Evolutionary conservation across 2,888 invertebrate genomes (phyloP), one percentile per base, ranked within the genome.

Genomic region (Lithophane leautieri): DNA sequence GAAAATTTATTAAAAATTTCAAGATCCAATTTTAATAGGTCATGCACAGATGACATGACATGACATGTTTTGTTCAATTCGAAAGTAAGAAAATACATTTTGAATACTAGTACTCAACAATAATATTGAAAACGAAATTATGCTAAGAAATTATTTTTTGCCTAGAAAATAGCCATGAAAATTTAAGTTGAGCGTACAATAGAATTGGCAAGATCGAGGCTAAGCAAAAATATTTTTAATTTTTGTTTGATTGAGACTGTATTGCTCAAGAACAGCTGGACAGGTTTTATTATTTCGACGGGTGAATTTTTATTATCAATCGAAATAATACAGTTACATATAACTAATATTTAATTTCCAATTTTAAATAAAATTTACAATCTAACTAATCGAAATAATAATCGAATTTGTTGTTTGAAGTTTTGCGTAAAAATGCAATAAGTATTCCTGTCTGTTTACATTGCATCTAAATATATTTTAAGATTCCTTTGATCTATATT

Each of bases 401-500:
- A 71, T 19, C n/a, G 4, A 40, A 16, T 44, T 7, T 25, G 34
- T 22, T 9, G 22, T 75, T 75, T 76, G 44, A 76, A 66, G 50
- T 44, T 60, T 60, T 8, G 3, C 12, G 4, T 25, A 34, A 52
- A 74, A 54, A 70, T 25, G 19, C 12, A 16, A 12, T 28, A 16
- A 22, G 19, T 47, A 19, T 40, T 14, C 70, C 47, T n/a, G 9
- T 69, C 69, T 22, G 0, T 50, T 50, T 50, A 50, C n/a, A 28
- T 19, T 60, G 63, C 73, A 72, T n/a, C 34, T 7, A 54, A 62
- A 74, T 34, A 42, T 74, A 61, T 56, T 56, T 62, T 25, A 62
- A 11, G 42, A 7, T 61, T 34, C 25, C 62, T 79, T 76, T 81
- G 81, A 81, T 81, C 76, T 81, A 6, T 75, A 28, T 81, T 81